A percentile compares a stretch with the other conserved stretches of the same genome.
These are phyloP conservation scores for Anniella stebbinsi DNA, from an alignment of 2,797 vertebrate genomes.

Conservation along the genomic window DNA sequence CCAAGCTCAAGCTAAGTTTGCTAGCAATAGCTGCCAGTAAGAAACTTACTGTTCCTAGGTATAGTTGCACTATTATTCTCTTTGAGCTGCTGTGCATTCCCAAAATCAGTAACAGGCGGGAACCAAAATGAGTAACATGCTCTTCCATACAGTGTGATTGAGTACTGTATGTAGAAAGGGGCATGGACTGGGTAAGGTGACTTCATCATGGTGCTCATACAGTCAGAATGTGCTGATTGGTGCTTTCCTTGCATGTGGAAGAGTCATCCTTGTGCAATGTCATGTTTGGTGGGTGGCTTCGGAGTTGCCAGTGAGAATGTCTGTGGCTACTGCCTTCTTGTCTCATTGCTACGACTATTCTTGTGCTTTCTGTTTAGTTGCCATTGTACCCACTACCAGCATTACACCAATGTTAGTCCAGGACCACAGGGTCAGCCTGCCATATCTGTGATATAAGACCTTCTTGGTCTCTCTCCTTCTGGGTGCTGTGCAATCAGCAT, in stretches of 20 bases:
- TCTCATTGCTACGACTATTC: background rate
- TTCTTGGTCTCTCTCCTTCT: constrained; percentile 8
- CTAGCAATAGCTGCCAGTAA: background rate
- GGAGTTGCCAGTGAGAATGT: background rate
- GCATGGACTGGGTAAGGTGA: background rate
- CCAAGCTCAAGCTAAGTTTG: background rate
- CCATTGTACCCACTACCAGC: background rate
- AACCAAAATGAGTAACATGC: background rate
- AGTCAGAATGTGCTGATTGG: background rate
- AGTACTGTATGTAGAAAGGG: background rate
- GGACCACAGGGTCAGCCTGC: background rate
- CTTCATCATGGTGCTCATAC: background rate
- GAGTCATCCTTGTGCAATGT: background rate
- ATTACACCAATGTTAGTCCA: background rate
- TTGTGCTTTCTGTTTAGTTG: too few relatives aligned
- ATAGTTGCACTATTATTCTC: background rate
- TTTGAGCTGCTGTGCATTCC: background rate
- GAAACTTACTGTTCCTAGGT: background rate
- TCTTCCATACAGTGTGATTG: background rate
- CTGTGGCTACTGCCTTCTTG: background rate
- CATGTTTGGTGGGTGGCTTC: background rate
- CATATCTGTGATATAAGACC: background rate
- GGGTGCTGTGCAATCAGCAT: background rate
- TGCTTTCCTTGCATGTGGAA: background rate
- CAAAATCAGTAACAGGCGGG: background rate